A percentile compares a stretch with the other conserved stretches of the same genome.
Conservation (phyloP, 1,140 invertebrate genomes). For the Drosophila eugracilis region DNA sequence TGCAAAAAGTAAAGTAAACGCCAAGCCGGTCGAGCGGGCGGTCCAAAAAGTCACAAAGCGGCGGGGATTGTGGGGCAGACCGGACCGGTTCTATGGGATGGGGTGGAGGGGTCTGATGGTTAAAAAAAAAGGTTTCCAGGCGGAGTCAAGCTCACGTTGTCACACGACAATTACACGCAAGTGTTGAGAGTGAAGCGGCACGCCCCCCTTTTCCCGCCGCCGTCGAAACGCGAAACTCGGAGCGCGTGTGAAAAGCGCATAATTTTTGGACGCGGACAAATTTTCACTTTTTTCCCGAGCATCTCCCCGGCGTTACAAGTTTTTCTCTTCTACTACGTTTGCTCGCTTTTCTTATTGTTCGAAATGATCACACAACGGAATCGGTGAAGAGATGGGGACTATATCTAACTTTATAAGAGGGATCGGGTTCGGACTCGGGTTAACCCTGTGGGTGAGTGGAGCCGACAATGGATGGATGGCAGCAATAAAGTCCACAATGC, state of each 20-base stretch:
- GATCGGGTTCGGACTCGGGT: neutral
- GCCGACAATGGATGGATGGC: constrained; percentile 51
- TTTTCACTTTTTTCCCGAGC: constrained; percentile 80
- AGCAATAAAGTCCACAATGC: constrained; percentile 76
- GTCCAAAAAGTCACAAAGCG: constrained; percentile 14
- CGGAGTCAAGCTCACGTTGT: constrained; percentile 52
- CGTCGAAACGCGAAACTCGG: constrained; percentile 12
- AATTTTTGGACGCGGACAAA: constrained; percentile 84
- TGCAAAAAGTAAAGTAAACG: constrained; percentile 38
- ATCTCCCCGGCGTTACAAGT: constrained; percentile 14
- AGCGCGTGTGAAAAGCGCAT: constrained; percentile 83
- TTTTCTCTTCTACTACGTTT: constrained; percentile 12
- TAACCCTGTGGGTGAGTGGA: neutral
- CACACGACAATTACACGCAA: constrained; percentile 69
- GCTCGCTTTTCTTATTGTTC: constrained; percentile 48
- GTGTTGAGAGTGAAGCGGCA: constrained; percentile 48
- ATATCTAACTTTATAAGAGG: neutral
- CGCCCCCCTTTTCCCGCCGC: neutral
- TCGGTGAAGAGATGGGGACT: too few relatives aligned
- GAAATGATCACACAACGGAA: constrained; percentile 20
- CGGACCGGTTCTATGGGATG: constrained; percentile 62
- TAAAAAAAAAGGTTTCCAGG: constrained; percentile 66
- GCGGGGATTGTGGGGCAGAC: constrained; percentile 1
- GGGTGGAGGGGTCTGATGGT: too few relatives aligned
- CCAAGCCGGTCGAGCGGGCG: constrained; percentile 11